phyloP scores from a whole-genome alignment of 2,113 vertebrate species.

The Gambusia affinis region DNA sequence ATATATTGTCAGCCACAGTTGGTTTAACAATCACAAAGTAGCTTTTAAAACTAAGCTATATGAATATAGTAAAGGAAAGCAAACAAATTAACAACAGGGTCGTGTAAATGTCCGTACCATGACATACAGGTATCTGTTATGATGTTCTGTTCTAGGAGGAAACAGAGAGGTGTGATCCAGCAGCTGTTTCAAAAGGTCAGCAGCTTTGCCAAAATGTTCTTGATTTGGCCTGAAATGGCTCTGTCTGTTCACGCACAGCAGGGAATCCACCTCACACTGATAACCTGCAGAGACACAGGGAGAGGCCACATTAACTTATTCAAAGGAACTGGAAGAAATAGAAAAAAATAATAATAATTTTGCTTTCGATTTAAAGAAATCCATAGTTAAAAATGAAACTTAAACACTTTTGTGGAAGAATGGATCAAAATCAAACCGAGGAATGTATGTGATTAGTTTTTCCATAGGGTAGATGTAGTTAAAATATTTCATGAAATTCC shows the following conservation, averaged over 20 bases:
- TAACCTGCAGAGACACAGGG: conserved; percentile 80
- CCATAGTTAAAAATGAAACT: too few relatives aligned
- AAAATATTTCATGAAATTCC: background rate
- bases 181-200: conserved; percentile 83
- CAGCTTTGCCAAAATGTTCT: conserved; percentile 81
- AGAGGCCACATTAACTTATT: background rate
- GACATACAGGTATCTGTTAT: conserved; percentile 86
- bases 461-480: background rate
- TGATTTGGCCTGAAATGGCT: conserved; percentile 80
- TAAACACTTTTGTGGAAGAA: too few relatives aligned
- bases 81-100: background rate
- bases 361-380: too few relatives aligned
- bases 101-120: conserved; percentile 79
- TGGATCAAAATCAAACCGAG: too few relatives aligned
- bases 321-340: too few relatives aligned
- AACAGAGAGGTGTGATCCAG: conserved; percentile 88
- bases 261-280: conserved; percentile 87
- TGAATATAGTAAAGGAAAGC: background rate
- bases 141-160: conserved; percentile 81
- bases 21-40: background rate
- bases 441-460: background rate
- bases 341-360: too few relatives aligned
- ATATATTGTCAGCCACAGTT: background rate
- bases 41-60: background rate
- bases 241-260: conserved; percentile 87